Conservation (phyloP, 53 echinoderm and acorn worm genomes). For the Echinarachnius parma region DNA sequence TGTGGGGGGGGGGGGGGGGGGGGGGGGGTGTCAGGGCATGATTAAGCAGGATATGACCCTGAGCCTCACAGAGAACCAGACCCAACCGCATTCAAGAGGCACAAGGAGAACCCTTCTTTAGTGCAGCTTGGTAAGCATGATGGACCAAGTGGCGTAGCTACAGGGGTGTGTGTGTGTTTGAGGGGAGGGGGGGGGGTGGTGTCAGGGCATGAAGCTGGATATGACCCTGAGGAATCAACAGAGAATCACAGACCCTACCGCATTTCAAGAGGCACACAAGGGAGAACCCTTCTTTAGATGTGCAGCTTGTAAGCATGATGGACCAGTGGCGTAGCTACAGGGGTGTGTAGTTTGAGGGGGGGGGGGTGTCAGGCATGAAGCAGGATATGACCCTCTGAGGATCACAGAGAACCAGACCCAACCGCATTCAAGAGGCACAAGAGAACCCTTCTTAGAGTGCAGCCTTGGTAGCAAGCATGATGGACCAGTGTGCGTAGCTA, state of each 20-base stretch:
- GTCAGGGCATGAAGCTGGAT: too few species aligned
- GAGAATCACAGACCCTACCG: slow-evolving; percentile 66
- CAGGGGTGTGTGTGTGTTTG: too few species aligned
- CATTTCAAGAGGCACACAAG: too few species aligned
- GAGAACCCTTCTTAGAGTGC: slow-evolving; percentile 71
- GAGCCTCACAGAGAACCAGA: slow-evolving; percentile 79
- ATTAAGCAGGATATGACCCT: slow-evolving; percentile 83
- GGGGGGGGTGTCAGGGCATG: slow-evolving; percentile 56
- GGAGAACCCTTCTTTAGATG: too few species aligned
- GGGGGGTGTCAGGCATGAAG: too few species aligned
- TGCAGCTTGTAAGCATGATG: too few species aligned
- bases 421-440: slow-evolving; percentile 58
- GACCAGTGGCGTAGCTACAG: too few species aligned
- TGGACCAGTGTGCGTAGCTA: too few species aligned
- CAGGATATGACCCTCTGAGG: slow-evolving; percentile 81
- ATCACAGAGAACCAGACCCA: slow-evolving; percentile 74
- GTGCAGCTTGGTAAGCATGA: slow-evolving; percentile 73
- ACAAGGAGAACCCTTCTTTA: slow-evolving; percentile 77
- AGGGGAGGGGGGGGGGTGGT: too few species aligned
- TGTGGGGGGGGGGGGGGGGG: too few species aligned
- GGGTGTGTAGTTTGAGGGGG: too few species aligned
- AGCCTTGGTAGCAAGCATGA: slow-evolving; percentile 67
- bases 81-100: slow-evolving; percentile 52
- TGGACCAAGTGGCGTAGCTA: too few species aligned
- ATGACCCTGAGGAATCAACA: slow-evolving; percentile 81